Base-by-base conservation (phyloP, 2,797 vertebrate genomes). In the Premnoplex brunnescens region DNA sequence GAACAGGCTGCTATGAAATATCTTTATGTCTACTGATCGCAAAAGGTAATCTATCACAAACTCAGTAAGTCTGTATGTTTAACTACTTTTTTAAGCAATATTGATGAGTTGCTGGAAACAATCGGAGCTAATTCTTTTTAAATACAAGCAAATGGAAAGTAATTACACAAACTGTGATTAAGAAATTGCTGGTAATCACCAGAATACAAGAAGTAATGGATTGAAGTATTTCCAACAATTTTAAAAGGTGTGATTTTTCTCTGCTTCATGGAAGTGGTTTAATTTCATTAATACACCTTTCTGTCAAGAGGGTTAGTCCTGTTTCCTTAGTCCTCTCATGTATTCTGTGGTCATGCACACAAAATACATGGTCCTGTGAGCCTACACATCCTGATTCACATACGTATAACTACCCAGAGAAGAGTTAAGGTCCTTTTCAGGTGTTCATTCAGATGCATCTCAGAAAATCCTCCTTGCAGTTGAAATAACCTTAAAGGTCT, bases 81-180 rank as follows among this genome's bases (percentile, higher is more conserved):
- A 81, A 49, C 39, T 78, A 52, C 34, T n/a, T 85, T 76, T 68
- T 48, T 10, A 91, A 91, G 46, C 55, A 43, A 76, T 54, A 67
- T 58, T 77, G 85, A 85, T 89, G 44, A 80, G 62, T 83, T 86
- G 39, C 69, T 89, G 84, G 62, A 84, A 94, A 91, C 88, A 88
- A 88, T 81, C 51, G 49, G 51, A 94, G 52, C 8, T 86, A 88
- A 89, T 91, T 96, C 73, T 80, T 89, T 88, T 68, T 81, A 92
- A 92, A 93, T 81, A 86, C 73, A 90, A 91, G 66, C 27, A 93
- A 96, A 91, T 76, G 16, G 37, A 76, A 94, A 90, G 79, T 67
- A 95, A 96, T 88, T 93, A 69, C 72, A 90, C 69, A 84, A 97
- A 84, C 62, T 76, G 51, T 49, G 79, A 92, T 89, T 91, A 96